phyloP scores from a whole-genome alignment of 2,797 vertebrate genomes.

The Hyperoplus immaculatus region DNA sequence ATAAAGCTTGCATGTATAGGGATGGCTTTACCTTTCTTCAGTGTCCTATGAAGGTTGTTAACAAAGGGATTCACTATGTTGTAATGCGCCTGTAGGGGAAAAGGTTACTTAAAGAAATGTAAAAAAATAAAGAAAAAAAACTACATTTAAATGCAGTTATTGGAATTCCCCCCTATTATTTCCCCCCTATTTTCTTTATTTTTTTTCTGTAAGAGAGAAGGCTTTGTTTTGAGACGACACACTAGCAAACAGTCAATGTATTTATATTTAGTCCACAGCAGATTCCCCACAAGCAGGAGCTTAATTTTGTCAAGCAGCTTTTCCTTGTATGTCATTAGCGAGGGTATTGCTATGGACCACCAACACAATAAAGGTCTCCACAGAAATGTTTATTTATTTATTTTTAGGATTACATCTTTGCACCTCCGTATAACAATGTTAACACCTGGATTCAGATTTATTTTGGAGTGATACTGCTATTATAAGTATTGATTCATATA shows the following conservation, averaged over 20 bases:
- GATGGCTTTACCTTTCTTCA: constrained; percentile 54
- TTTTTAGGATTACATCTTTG: neutral
- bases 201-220: neutral
- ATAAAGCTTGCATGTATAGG: constrained; percentile 63
- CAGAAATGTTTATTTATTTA: neutral
- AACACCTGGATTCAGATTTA: neutral
- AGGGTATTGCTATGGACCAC: no score
- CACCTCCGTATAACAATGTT: neutral
- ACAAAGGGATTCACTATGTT: constrained; percentile 39
- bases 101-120: neutral
- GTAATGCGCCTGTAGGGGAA: constrained; percentile 24
- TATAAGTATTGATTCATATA: neutral
- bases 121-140: neutral
- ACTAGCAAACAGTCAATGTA: neutral
- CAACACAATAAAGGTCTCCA: no score
- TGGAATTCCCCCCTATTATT: neutral
- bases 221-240: neutral
- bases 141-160: constrained; percentile 1
- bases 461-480: neutral
- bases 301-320: no score
- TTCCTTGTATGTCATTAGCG: no score
- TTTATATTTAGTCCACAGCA: no score
- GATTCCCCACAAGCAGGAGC: no score
- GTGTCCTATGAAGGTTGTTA: constrained; percentile 51
- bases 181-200: neutral